Conservation (phyloP, 2,113 vertebrate genomes). For the Percopsis transmontana region DNA sequence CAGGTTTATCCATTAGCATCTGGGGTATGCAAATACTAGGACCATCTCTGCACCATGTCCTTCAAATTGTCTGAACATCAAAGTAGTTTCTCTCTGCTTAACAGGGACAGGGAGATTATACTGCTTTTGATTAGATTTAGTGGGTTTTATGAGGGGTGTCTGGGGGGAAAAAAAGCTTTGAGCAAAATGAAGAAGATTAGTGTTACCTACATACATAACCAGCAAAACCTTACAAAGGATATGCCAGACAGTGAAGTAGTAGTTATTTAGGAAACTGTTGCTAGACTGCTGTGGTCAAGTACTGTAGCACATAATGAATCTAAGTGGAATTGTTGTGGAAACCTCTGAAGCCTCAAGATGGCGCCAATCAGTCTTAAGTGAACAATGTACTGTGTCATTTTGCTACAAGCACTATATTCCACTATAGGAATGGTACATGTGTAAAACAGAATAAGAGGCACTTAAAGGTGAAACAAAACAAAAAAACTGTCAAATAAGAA, state of each 20-base stretch:
- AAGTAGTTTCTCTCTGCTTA: constrained; percentile 4
- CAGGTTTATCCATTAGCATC: constrained; percentile 19
- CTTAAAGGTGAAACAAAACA: constrained; percentile 62
- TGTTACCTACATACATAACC: not conserved
- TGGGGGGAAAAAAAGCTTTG: constrained; percentile 26
- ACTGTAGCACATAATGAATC: too few relatives aligned
- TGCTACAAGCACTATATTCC: constrained; percentile 15
- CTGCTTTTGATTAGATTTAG: not conserved
- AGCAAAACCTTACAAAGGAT: not conserved
- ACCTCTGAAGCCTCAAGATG: constrained; percentile 37
- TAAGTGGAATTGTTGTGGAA: too few relatives aligned
- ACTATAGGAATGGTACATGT: constrained; percentile 42
- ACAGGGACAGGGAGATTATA: constrained; percentile 2
- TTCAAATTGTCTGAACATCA: not conserved
- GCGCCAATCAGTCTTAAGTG: constrained; percentile 2
- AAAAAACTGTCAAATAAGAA: constrained; percentile 10
- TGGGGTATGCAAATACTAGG: constrained; percentile 3
- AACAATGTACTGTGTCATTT: constrained; percentile 5
- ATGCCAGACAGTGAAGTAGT: not conserved
- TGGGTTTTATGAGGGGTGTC: not conserved
- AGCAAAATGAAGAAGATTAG: not conserved
- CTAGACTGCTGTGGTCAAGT: not conserved
- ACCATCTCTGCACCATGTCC: not conserved
- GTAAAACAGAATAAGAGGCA: constrained; percentile 58
- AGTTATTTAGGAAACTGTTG: not conserved